Percentiles rank a stretch among this genome's conserved stretches.
Evolutionary conservation across 2,797 vertebrate genomes (phyloP).

Genomic region (Oryzias sinensis): DNA sequence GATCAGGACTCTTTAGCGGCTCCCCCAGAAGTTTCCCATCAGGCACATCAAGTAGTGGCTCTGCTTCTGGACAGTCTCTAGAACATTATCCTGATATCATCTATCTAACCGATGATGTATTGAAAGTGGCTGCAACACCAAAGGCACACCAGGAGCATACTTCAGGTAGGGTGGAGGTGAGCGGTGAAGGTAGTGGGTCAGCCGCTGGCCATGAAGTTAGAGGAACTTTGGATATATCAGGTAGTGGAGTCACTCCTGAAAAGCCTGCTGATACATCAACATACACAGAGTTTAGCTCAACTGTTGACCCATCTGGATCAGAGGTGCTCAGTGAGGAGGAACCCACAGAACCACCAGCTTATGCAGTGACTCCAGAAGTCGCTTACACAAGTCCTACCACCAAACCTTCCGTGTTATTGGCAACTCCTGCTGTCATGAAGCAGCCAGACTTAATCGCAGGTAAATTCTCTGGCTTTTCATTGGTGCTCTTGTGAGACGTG

Average conservation of each 20-base stretch:
- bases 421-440: conserved; percentile 56
- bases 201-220: conserved; percentile 49
- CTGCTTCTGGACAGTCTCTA: conserved; percentile 49
- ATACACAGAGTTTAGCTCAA: conserved; percentile 25
- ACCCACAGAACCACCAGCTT: background rate
- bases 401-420: conserved; percentile 51
- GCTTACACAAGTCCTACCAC: conserved; percentile 57
- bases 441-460: conserved; percentile 70
- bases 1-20: conserved; percentile 77
- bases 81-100: conserved; percentile 67
- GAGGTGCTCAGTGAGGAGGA: background rate
- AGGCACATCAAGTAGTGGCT: conserved; percentile 57
- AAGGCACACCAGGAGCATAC: conserved; percentile 73
- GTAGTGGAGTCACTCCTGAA: conserved; percentile 29
- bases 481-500: too few species aligned
- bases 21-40: conserved; percentile 66
- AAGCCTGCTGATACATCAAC: background rate
- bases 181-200: conserved; percentile 58
- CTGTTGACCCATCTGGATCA: conserved; percentile 20
- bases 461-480: conserved; percentile 49
- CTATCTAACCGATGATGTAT: conserved; percentile 78
- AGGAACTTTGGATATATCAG: conserved; percentile 44
- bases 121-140: conserved; percentile 70
- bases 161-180: conserved; percentile 69
- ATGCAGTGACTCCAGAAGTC: conserved; percentile 27